Conservation (phyloP, 2,797 vertebrate species). For the Macrochelys suwanniensis region DNA sequence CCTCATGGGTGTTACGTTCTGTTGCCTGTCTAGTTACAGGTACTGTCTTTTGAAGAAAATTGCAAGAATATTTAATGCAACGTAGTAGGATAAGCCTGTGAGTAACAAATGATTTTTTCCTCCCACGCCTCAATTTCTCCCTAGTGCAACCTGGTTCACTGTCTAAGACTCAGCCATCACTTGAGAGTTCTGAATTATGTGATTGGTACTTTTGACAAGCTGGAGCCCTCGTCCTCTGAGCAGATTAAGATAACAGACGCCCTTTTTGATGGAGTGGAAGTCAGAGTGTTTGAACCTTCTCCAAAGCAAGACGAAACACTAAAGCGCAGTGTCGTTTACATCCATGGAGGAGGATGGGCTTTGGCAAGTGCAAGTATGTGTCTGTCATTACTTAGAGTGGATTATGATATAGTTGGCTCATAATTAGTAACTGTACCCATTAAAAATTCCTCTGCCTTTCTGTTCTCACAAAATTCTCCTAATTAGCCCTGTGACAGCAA, state of each 20-base stretch:
- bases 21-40: neutral
- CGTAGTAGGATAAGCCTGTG: rapidly evolving
- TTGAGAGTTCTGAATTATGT: constrained; percentile 79
- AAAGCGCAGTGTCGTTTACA: constrained; percentile 88
- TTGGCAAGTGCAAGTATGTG: constrained; percentile 90
- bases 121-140: neutral
- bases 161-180: constrained; percentile 86
- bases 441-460: neutral
- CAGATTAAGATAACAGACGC: constrained; percentile 87
- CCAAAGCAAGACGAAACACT: constrained; percentile 79
- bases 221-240: constrained; percentile 74
- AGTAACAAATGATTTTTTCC: neutral
- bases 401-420: neutral
- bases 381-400: neutral
- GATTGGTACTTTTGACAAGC: constrained; percentile 75
- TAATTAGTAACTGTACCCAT: neutral
- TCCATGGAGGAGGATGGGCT: constrained; percentile 96
- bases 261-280: constrained; percentile 88
- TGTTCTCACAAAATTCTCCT: neutral
- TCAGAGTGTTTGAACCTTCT: constrained; percentile 90
- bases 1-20: neutral
- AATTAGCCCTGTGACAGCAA: neutral
- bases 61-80: neutral
- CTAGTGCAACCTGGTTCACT: constrained; percentile 86
- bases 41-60: neutral